Conservation (phyloP, 2,113 vertebrate genomes). For the Bungarus multicinctus region DNA sequence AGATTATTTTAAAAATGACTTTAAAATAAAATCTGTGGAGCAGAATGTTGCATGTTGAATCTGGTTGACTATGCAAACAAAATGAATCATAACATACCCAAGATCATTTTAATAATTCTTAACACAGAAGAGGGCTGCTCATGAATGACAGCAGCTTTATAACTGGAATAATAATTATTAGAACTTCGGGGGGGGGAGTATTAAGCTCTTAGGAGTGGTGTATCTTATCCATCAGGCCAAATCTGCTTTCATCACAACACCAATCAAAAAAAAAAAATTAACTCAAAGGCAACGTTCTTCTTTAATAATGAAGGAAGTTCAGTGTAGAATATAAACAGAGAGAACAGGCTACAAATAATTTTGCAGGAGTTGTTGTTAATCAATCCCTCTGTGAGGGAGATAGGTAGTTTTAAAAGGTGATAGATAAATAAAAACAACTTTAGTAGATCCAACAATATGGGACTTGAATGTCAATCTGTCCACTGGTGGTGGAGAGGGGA, state of each 20-base stretch:
- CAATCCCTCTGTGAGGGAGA: not conserved
- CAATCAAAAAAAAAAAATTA: not conserved
- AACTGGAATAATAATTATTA: slow-evolving; percentile 21
- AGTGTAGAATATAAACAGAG: not conserved
- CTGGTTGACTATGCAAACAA: slow-evolving; percentile 50
- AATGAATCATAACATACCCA: slow-evolving; percentile 49
- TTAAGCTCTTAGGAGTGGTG: not conserved
- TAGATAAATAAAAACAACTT: not conserved
- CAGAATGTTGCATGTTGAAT: slow-evolving; percentile 41
- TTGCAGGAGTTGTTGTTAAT: not conserved
- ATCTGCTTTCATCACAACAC: not conserved
- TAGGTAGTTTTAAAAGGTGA: not conserved
- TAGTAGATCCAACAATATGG: not conserved
- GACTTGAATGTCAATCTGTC: not conserved
- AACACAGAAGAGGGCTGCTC: slow-evolving; percentile 35
- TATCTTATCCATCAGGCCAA: not conserved
- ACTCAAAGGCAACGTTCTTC: not conserved
- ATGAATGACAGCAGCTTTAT: slow-evolving; percentile 28
- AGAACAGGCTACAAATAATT: not conserved
- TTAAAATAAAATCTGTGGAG: slow-evolving; percentile 36
- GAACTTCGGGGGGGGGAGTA: not conserved
- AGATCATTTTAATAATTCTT: slow-evolving; percentile 57
- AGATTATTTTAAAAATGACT: slow-evolving; percentile 41
- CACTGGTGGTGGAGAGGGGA: not conserved
- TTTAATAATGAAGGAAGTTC: not conserved